Evolutionary conservation across 2,888 invertebrate species (phyloP).

Genomic region (Drosophila multiciliata): DNA sequence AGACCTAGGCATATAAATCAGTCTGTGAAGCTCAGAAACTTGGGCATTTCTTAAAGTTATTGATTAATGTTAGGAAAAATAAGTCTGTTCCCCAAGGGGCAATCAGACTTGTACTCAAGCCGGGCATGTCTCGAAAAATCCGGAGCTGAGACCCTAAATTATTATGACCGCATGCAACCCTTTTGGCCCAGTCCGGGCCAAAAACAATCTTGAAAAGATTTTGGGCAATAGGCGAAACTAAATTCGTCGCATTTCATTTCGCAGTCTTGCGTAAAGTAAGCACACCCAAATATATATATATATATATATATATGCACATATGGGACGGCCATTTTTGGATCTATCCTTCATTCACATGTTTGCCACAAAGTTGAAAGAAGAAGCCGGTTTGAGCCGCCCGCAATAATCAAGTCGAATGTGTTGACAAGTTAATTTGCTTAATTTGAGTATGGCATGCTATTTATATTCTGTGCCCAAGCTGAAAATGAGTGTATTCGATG

Average conservation of each 20-base stretch:
- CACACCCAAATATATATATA: neutral
- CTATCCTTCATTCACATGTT: neutral
- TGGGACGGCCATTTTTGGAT: constrained; percentile 23
- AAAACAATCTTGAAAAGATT: constrained; percentile 27
- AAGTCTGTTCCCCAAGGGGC: constrained; percentile 6
- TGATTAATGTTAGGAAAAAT: constrained; percentile 9
- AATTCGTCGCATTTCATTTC: constrained; percentile 3
- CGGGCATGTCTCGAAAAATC: constrained; percentile 1
- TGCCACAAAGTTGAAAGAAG: constrained; percentile 7
- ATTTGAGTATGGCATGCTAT: constrained; percentile 63
- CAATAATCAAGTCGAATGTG: constrained; percentile 68
- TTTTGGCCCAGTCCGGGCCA: neutral
- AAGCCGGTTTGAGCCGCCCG: constrained; percentile 7
- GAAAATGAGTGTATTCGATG: constrained; percentile 5
- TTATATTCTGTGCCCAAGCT: neutral
- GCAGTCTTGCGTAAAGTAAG: constrained; percentile 8
- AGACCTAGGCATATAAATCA: constrained; percentile 3
- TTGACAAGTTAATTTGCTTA: constrained; percentile 71
- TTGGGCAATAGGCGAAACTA: constrained; percentile 25
- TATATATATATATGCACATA: neutral
- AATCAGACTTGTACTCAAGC: neutral
- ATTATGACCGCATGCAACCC: constrained; percentile 14
- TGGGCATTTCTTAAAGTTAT: constrained; percentile 1
- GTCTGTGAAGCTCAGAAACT: neutral
- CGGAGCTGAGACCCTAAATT: constrained; percentile 1